Percentiles rank a stretch among this genome's conserved stretches.
Conservation (phyloP, 1,140 invertebrate species). For the Palaemon carinicauda region DNA sequence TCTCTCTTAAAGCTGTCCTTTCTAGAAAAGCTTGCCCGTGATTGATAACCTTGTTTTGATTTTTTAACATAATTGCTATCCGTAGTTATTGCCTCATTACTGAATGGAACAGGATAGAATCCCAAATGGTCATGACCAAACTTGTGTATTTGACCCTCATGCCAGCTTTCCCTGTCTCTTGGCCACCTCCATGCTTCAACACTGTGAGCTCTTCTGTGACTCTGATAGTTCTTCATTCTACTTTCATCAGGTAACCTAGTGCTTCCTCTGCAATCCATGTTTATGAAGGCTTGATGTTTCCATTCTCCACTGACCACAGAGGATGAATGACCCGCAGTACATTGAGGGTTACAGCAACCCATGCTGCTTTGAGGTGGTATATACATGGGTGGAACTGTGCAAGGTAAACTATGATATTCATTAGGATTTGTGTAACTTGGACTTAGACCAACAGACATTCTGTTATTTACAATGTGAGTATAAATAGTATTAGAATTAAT, state of each 20-base stretch:
- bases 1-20: conserved; percentile 31
- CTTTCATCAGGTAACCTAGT: background rate
- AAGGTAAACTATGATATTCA: conserved; percentile 26
- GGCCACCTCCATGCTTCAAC: conserved; percentile 42
- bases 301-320: background rate
- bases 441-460: conserved; percentile 1
- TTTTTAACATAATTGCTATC: background rate
- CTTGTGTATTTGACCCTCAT: conserved; percentile 28
- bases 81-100: background rate
- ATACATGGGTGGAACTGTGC: background rate
- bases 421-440: conserved; percentile 21
- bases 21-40: background rate
- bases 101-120: background rate
- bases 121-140: background rate
- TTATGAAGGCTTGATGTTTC: background rate
- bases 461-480: background rate
- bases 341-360: conserved; percentile 10
- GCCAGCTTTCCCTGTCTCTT: conserved; percentile 27
- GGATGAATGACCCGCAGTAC: conserved; percentile 1
- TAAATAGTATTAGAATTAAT: background rate
- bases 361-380: background rate
- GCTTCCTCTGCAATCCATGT: background rate
- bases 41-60: background rate
- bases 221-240: background rate
- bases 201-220: conserved; percentile 40